These are phyloP conservation scores for Callyntrura guangdongensis DNA, from an alignment of 2,888 invertebrate genomes.

Conservation along the genomic window DNA sequence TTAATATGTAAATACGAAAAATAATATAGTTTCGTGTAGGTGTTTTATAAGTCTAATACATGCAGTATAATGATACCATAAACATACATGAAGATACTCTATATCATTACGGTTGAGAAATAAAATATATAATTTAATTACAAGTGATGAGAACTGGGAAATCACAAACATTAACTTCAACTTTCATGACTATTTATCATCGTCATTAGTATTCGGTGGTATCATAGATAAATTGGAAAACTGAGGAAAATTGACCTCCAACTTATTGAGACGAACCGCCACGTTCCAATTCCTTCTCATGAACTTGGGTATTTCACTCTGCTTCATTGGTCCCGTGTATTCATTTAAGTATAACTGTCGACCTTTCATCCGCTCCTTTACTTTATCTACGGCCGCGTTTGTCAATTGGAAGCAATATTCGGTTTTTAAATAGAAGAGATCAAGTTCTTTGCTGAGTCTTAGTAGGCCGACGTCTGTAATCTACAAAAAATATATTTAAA, in stretches of 20 bases:
- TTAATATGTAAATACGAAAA: too few relatives aligned
- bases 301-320: constrained; percentile 80
- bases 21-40: too few relatives aligned
- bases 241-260: constrained; percentile 49
- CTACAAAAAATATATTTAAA: constrained; percentile 63
- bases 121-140: too few relatives aligned
- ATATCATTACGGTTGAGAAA: too few relatives aligned
- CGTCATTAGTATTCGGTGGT: constrained; percentile 60
- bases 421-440: constrained; percentile 80
- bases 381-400: constrained; percentile 34
- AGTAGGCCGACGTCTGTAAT: constrained; percentile 75
- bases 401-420: constrained; percentile 76
- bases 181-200: too few relatives aligned
- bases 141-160: too few relatives aligned
- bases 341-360: constrained; percentile 70
- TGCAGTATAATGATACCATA: too few relatives aligned
- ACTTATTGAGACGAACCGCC: constrained; percentile 71
- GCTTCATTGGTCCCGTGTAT: constrained; percentile 74
- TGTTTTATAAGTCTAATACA: too few relatives aligned
- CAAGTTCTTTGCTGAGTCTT: constrained; percentile 75
- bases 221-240: constrained; percentile 45
- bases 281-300: constrained; percentile 78
- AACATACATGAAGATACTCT: too few relatives aligned
- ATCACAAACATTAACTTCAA: too few relatives aligned
- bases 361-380: constrained; percentile 68